Base-by-base conservation (phyloP, 2,113 vertebrate species). In the Chamaetylas fuelleborni region DNA sequence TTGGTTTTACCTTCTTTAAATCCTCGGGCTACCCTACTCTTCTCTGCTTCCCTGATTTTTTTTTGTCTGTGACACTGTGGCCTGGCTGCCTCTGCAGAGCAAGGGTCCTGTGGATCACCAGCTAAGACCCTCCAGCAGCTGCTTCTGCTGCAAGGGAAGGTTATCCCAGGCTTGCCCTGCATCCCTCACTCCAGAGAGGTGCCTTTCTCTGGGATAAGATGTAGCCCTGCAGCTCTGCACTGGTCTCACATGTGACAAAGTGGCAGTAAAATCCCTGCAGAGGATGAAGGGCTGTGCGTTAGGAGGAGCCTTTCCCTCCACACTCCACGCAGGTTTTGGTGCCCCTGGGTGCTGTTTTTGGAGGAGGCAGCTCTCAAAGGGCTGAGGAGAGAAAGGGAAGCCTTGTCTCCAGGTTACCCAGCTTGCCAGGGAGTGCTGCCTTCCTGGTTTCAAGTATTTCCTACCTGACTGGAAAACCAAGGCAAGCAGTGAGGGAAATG, bases 241-340 rank as follows among this genome's bases (percentile, higher is more conserved):
- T 58, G 14, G 3, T 54, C 62, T 88, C 25, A 17, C 11, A 0
- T 43, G n/a, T 70, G 72, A 38, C 20, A 61, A 65, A 61, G 36
- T 45, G 69, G 40, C 72, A 60, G 51, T 64, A 66, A 86, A 90
- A 71, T 20, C 43, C 43, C 43, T 71, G 86, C 25, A 1, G 24
- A 70, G 48, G 4, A 5, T 16, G 53, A 9, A 40, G 4, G 6
- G 50, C 3, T 65, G 31, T 28, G 83, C 64, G 38, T 45, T 15
- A 18, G 73, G 61, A 81, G 4, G 79, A 73, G 45, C 34, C 28
- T 81, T 51, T 78, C 29, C 29, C 69, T 83, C 36, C 57, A 11
- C 18, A 0, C 34, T 72, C 19, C 12, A 0, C 0, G 1, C 36
- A 31, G 25, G 14, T 10, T 81, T 54, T 33, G 53, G 53, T 54